phyloP scores from a whole-genome alignment of 2,113 vertebrate genomes.

The Syngnathus typhle region DNA sequence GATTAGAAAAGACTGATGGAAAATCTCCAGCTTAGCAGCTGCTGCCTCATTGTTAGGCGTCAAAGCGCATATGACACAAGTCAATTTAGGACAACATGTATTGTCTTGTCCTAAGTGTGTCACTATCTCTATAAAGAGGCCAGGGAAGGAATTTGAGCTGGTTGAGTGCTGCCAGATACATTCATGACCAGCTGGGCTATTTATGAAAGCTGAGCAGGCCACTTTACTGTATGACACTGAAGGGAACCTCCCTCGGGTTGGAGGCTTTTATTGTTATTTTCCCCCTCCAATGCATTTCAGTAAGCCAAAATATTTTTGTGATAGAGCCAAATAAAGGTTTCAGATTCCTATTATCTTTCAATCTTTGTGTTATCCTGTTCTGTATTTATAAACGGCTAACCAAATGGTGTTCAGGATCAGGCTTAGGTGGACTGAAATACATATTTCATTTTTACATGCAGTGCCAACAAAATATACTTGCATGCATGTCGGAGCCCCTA shows the following conservation, averaged over 20 bases:
- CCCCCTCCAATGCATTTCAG: too few species aligned
- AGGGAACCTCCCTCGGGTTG: slow-evolving; percentile 3
- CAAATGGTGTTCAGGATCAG: slow-evolving; percentile 22
- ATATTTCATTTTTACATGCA: slow-evolving; percentile 6
- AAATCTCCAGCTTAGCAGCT: background rate
- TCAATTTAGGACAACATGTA: slow-evolving; percentile 1
- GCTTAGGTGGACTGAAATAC: slow-evolving; percentile 24
- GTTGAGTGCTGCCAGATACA: slow-evolving; percentile 53
- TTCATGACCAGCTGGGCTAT: slow-evolving; percentile 57
- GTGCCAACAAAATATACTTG: background rate
- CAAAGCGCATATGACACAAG: background rate
- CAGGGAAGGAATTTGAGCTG: slow-evolving; percentile 58
- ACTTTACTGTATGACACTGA: slow-evolving; percentile 46
- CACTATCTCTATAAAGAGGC: slow-evolving; percentile 43
- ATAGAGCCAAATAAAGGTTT: too few species aligned
- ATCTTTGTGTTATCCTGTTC: background rate
- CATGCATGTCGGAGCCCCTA: background rate
- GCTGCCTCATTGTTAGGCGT: background rate
- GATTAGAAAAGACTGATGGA: background rate
- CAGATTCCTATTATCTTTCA: too few species aligned
- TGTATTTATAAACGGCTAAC: slow-evolving; percentile 31
- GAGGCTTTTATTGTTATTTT: background rate
- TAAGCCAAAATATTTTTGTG: too few species aligned
- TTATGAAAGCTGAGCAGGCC: slow-evolving; percentile 46
- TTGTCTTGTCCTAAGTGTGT: slow-evolving; percentile 31